Evolutionary conservation across 2,113 vertebrate species (phyloP).

Genomic region (Larimichthys polyactis): DNA sequence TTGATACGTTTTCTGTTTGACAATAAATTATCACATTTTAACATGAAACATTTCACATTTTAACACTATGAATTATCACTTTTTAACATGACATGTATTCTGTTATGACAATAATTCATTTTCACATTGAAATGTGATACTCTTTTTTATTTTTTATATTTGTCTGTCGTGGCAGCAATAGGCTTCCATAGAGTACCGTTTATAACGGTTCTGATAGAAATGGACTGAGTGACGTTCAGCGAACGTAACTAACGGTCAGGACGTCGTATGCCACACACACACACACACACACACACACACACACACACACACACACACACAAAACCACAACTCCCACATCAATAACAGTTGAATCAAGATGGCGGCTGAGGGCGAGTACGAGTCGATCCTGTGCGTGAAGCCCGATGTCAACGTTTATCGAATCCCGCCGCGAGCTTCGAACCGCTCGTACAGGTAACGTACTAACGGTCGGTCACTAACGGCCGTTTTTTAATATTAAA

Average conservation of each 20-base stretch:
- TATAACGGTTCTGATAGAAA: neutral
- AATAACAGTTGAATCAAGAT: slow-evolving; percentile 81
- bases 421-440: slow-evolving; percentile 94
- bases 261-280: neutral
- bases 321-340: slow-evolving; percentile 58
- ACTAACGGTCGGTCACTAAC: neutral
- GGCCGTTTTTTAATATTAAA: neutral
- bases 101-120: too few species aligned
- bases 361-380: slow-evolving; percentile 92
- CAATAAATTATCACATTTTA: too few species aligned
- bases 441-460: slow-evolving; percentile 92
- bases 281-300: neutral
- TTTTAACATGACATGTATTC: too few species aligned
- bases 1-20: too few species aligned
- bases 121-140: too few species aligned
- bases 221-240: neutral
- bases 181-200: neutral
- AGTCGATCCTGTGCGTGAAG: slow-evolving; percentile 95
- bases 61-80: too few species aligned
- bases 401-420: slow-evolving; percentile 94
- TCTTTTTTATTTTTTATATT: too few species aligned
- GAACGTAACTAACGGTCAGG: neutral
- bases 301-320: slow-evolving; percentile 15
- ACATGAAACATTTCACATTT: too few species aligned
- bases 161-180: too few species aligned